Conservation (phyloP, 2,888 invertebrate species). For the Pammene fasciana region DNA sequence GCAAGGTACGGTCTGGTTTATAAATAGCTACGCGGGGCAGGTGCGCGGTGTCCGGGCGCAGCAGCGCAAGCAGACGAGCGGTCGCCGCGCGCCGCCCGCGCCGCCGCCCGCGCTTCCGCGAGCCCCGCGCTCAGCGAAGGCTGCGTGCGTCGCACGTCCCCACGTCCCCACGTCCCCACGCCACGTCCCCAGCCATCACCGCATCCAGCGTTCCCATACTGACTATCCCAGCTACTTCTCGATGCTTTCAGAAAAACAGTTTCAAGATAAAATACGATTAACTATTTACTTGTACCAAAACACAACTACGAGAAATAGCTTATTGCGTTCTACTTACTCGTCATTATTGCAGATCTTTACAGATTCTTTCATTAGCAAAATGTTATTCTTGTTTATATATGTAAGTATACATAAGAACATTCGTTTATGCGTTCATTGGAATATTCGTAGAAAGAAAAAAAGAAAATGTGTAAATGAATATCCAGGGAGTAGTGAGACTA, state of each 20-base stretch:
- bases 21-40: constrained; percentile 77
- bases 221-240: neutral
- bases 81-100: constrained; percentile 62
- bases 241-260: neutral
- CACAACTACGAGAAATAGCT: too few species aligned
- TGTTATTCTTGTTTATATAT: too few species aligned
- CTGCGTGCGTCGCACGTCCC: neutral
- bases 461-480: too few species aligned
- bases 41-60: constrained; percentile 63
- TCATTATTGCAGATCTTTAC: too few species aligned
- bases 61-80: constrained; percentile 69
- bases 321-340: too few species aligned
- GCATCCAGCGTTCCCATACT: neutral
- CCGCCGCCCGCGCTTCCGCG: constrained; percentile 65
- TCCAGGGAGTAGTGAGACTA: too few species aligned
- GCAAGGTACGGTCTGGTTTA: constrained; percentile 73
- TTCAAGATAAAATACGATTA: neutral
- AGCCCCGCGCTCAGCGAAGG: constrained; percentile 42
- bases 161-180: too few species aligned
- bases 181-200: constrained; percentile 4
- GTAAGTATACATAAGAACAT: too few species aligned
- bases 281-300: too few species aligned
- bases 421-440: too few species aligned
- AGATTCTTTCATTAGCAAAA: too few species aligned
- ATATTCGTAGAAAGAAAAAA: too few species aligned